phyloP scores from a whole-genome alignment of 2,888 invertebrate genomes.

The Tetragonula carbonaria region DNA sequence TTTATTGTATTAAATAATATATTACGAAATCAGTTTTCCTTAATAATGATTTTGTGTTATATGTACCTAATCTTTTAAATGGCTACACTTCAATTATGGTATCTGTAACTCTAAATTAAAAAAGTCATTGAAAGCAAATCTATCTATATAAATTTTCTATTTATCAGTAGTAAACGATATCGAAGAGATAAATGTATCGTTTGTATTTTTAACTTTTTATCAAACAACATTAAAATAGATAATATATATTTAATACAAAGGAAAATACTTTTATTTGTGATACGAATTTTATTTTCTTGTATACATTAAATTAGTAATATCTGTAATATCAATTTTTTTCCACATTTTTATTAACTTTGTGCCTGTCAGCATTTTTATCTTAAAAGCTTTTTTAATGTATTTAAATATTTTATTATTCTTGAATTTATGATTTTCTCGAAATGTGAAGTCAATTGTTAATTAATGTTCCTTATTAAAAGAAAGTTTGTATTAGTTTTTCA shows the following conservation, averaged over 20 bases:
- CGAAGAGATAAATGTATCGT: not conserved
- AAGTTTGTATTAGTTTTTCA: not conserved
- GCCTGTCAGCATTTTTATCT: not conserved
- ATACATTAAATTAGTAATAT: not conserved
- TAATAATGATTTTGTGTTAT: not conserved
- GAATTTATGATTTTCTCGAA: too few species aligned
- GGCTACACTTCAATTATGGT: not conserved
- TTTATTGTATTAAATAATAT: not conserved
- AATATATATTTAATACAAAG: not conserved
- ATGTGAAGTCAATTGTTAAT: too few species aligned
- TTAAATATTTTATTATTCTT: not conserved
- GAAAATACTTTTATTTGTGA: not conserved
- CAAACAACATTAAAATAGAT: too few species aligned
- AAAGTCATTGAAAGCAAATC: not conserved
- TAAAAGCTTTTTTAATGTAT: not conserved
- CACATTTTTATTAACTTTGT: too few species aligned
- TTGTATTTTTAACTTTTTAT: not conserved
- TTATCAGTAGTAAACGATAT: not conserved
- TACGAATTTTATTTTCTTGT: not conserved
- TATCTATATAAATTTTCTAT: not conserved
- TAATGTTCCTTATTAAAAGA: too few species aligned
- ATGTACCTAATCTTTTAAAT: not conserved
- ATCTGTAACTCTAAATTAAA: not conserved
- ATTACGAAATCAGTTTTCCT: not conserved
- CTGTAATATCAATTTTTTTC: too few species aligned